Evolutionary conservation across 1,140 invertebrate species (phyloP), one percentile per base, ranked within the genome.

Genomic region (Zaprionus davidi): DNA sequence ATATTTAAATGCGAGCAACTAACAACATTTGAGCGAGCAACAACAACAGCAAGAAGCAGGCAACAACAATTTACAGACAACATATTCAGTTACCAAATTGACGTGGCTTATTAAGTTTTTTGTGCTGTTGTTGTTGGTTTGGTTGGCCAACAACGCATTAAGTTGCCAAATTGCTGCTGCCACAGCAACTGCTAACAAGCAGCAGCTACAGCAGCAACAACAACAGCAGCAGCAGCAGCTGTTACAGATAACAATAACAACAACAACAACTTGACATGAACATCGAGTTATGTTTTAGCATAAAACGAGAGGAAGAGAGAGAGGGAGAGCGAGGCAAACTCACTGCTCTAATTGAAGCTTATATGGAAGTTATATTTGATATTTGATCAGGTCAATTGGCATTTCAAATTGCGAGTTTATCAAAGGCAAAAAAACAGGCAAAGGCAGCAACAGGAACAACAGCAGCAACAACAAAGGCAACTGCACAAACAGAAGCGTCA

Each of bases 11-110:
- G 56, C 69, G 74, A 76, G 56, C 74, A 76, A 72, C 66, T 75
- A 75, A 69, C 67, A 53, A 65, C 20, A 28, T 70, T 31, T 34
- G 31, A 34, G 31, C 5, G 62, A 70, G 49, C 20, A 46, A 28
- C 34, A 31, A 34, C 65, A 57, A 58, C 38, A 56, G 38, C 22
- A 22, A 22, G 1, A 22, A 22, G 22, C 22, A 22, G 22, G 22
- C 22, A 22, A 22, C 22, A 22, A 22, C 22, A 22, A 22, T 2
- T 22, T 2, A 22, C 2, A 65, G 26, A 72, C 58, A 79, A 31
- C 34, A 22, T 51, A 15, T 51, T 56, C 70, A 78, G 81, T 84
- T 83, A 78, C 62, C 60, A 77, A 84, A 83, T 83, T 77, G 67
- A 28, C 46, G 58, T 13, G 36, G 66, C 67, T 58, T 63, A 75